Percentiles rank a stretch among this genome's conserved stretches.
Evolutionary conservation across 2,113 vertebrate genomes (phyloP).

Genomic region (Pontoporia blainvillei): DNA sequence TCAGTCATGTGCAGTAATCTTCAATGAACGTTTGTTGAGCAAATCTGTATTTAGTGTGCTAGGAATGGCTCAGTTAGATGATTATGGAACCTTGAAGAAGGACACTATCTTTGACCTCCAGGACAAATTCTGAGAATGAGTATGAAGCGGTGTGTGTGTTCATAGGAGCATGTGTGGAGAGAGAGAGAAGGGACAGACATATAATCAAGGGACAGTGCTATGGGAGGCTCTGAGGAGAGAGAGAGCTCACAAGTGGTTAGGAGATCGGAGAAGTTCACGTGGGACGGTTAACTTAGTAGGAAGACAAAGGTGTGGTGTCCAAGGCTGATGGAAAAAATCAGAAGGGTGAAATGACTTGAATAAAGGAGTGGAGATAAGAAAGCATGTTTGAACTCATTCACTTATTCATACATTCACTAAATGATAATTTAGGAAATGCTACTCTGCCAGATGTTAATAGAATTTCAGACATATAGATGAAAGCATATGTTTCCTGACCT

Average conservation of each 20-base stretch:
- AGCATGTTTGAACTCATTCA: neutral
- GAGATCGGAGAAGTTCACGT: neutral
- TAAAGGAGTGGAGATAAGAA: neutral
- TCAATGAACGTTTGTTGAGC: neutral
- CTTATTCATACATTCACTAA: neutral
- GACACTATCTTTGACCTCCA: neutral
- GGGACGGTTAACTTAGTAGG: neutral
- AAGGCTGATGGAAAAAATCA: neutral
- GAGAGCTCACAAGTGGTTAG: neutral
- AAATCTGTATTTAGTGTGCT: neutral
- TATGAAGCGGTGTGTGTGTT: neutral
- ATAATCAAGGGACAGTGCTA: neutral
- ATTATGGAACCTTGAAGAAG: neutral
- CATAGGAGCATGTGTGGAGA: neutral
- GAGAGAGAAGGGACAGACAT: neutral
- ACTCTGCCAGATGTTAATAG: neutral
- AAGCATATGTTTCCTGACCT: neutral
- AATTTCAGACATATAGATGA: neutral
- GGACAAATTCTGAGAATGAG: neutral
- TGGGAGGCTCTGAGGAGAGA: neutral
- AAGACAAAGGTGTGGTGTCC: neutral
- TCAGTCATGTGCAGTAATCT: neutral
- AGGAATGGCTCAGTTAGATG: neutral
- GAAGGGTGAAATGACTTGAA: neutral
- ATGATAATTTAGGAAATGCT: neutral